phyloP scores from a whole-genome alignment of 2,888 invertebrate species.

The Ophion slaviceki region DNA sequence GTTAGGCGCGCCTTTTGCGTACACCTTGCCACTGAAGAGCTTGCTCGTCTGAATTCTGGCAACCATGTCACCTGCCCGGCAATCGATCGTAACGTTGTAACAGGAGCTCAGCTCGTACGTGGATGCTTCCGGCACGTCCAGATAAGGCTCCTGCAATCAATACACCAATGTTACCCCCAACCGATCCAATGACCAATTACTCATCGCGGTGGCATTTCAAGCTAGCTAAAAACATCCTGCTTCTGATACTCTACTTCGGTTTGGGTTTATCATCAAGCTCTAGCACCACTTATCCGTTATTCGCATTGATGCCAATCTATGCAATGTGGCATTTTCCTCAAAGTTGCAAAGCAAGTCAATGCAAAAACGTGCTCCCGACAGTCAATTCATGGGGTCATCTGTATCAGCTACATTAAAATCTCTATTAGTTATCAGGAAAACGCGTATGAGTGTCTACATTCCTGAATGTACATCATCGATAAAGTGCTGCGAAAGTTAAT shows the following conservation, averaged over 20 bases:
- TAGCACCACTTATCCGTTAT: no score
- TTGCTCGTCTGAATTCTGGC: constrained; percentile 96
- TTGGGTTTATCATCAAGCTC: no score
- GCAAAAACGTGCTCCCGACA: no score
- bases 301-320: neutral
- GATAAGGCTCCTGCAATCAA: constrained; percentile 90
- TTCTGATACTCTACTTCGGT: neutral
- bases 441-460: neutral
- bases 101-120: constrained; percentile 97
- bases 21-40: constrained; percentile 96
- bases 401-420: neutral
- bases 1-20: constrained; percentile 97
- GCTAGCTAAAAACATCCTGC: neutral
- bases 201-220: neutral
- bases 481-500: neutral
- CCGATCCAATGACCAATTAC: neutral
- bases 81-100: constrained; percentile 97
- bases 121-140: constrained; percentile 95
- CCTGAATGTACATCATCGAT: neutral
- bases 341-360: no score
- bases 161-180: constrained; percentile 18
- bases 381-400: neutral
- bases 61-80: constrained; percentile 96
- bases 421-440: neutral
- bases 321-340: neutral